Evolutionary conservation across 2,113 vertebrate genomes (phyloP), one percentile per base, ranked within the genome.

Genomic region (Scatophagus argus): DNA sequence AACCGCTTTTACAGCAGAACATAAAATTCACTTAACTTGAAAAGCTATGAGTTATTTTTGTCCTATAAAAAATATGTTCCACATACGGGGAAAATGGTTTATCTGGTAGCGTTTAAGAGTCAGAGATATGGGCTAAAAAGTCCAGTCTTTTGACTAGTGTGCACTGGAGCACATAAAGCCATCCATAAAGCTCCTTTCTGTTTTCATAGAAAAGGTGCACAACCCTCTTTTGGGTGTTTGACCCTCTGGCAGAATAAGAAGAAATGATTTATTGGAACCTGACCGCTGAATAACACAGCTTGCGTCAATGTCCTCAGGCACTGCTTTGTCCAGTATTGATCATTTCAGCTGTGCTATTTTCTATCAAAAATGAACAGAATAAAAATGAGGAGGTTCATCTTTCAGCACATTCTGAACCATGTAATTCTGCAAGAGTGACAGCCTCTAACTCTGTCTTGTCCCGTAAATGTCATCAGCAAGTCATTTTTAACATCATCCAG

Each of bases 341-440:
- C 21, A 49, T 60, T 70, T 81, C 61, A 72, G 32, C 13, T 60
- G 44, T 32, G 23, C 39, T 60, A 55, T 36, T 46, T 61, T 64
- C 29, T 25, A 34, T 25, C 25, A 31, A 21, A 67, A 27, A 1
- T 14, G 21, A 36, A 34, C 16, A 67, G 25, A 29, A 29, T 38
- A 52, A 52, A 41, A 71, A 75, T 25, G 1, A 4, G 63, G 32
- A 16, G 27, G 19, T 55, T 58, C 8, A 36, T 12, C 46, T 58
- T 27, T 8, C 32, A 21, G 32, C 43, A 51, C 3, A 11, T 46
- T 44, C 49, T 8, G 3, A 70, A 52, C 13, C 1, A 27, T 25
- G 5, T 14, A 1, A 69, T 41, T 60, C 5, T 8, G 34, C 9
- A 16, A 43, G 31, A 49, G 59, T 21, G 7, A 14, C 8, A n/a